Evolutionary conservation across 1,140 invertebrate genomes (phyloP).

Genomic region (Scaptodrosophila lebanonensis): DNA sequence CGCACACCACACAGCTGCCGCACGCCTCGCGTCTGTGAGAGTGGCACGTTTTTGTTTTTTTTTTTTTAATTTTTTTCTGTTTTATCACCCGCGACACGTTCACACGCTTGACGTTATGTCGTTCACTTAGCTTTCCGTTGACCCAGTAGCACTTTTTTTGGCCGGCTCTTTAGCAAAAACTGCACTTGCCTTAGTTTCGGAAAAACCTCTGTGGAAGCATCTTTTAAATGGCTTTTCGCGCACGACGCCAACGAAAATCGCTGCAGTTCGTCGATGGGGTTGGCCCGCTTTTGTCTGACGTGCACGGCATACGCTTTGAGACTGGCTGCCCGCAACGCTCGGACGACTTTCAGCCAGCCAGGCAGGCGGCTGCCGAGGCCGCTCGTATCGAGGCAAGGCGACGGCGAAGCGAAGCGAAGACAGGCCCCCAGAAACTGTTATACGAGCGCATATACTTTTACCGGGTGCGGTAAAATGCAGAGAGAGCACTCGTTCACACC

Average conservation of each 20-base stretch:
- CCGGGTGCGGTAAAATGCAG: no score
- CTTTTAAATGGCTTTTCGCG: no score
- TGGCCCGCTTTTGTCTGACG: conserved; percentile 56
- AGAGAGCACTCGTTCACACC: no score
- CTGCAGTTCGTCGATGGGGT: conserved; percentile 10
- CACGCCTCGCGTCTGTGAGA: no score
- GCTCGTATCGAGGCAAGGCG: not conserved
- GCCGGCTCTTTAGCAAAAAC: not conserved
- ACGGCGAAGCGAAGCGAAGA: not conserved
- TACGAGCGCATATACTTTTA: not conserved
- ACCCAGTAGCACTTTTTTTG: conserved; percentile 5
- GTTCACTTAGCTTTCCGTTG: not conserved
- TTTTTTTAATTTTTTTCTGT: not conserved
- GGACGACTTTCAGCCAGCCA: conserved; percentile 52
- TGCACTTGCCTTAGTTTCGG: not conserved
- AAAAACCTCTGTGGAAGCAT: no score
- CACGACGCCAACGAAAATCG: conserved; percentile 19
- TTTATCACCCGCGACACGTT: conserved; percentile 1
- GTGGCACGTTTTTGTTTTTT: not conserved
- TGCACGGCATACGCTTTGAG: conserved; percentile 55
- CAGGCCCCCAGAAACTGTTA: no score
- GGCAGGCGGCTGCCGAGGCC: conserved; percentile 7
- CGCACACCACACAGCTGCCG: no score
- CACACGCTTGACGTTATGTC: not conserved
- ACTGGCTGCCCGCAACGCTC: conserved; percentile 64